Evolutionary conservation across 2,113 vertebrate species (phyloP), one percentile per base, ranked within the genome.

Genomic region (Rhagologus leucostigma): DNA sequence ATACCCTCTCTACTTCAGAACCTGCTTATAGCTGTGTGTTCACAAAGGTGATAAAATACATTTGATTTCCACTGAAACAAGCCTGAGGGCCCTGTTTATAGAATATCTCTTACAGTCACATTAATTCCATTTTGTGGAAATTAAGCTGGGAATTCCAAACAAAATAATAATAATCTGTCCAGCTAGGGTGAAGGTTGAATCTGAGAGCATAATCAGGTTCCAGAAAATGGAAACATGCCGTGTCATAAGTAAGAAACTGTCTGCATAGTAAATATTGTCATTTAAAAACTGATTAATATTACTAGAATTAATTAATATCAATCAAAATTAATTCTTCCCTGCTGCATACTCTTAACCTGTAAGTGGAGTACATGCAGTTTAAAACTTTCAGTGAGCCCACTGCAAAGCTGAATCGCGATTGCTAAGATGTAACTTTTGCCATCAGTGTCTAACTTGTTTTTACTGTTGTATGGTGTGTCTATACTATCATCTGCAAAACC

Each of bases 41-140:
- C 90, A 80, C 59, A 55, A 77, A 92, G 37, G 70, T 93, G 70
- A 49, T 89, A 75, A 95, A 95, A 84, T 55, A 67, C 64, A 83
- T 96, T 85, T 89, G 79, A 92, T 96, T 97, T 90, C 75, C 91
- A 70, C 27, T 47, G 64, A 55, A 93, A 89, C 68, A 80, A 83
- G 85, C 67, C 90, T 33, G 23, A 89, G 77, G 87, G 68, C 42
- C 67, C 55, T 89, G 63, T 84, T 94, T 85, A 65, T 73, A 71
- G 65, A 84, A 30, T 71, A 67, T 44, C 77, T 93, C 69, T 27
- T 69, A 64, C 23, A 80, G 92, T 53, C 55, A 57, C 13, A 17
- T 75, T 83, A 77, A 92, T 95, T 92, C 87, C 49, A 59, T 87
- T 89, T 80, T 73, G 52, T 80, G 53, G 67, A 84, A 80, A 77